phyloP scores from a whole-genome alignment of 2,113 vertebrate genomes.

The Myotis lucifugus region DNA sequence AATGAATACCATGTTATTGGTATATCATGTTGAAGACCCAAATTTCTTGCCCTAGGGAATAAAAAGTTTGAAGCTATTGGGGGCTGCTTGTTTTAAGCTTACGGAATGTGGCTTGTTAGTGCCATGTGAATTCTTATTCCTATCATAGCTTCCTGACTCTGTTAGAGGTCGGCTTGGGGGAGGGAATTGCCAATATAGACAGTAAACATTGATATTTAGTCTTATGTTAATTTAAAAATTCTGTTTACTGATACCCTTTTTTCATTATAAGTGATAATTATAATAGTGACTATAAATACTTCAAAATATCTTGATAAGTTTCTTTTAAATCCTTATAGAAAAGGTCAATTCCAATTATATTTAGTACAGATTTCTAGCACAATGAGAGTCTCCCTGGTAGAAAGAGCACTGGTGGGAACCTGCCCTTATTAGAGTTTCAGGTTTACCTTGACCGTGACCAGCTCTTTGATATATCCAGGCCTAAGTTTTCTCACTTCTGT shows the following conservation, averaged over 20 bases:
- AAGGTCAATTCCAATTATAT: not conserved
- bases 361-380: not conserved
- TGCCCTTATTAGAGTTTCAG: not conserved
- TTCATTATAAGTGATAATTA: not conserved
- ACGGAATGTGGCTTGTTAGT: not conserved
- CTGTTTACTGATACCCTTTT: not conserved
- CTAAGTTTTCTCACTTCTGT: conserved; percentile 24
- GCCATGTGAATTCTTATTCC: not conserved
- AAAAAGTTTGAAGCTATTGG: not conserved
- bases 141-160: not conserved
- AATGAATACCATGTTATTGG: not conserved
- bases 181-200: not conserved
- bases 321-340: not conserved
- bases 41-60: not conserved
- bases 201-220: not conserved
- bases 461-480: not conserved
- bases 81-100: not conserved
- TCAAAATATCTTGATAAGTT: not conserved
- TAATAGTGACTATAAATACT: not conserved
- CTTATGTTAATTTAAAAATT: conserved; percentile 2
- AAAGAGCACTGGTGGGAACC: not conserved
- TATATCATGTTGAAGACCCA: not conserved
- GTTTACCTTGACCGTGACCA: not conserved
- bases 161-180: not conserved
- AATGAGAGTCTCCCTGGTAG: not conserved